Conservation (phyloP, 2,113 vertebrate species). For the Dasyornis broadbenti region DNA sequence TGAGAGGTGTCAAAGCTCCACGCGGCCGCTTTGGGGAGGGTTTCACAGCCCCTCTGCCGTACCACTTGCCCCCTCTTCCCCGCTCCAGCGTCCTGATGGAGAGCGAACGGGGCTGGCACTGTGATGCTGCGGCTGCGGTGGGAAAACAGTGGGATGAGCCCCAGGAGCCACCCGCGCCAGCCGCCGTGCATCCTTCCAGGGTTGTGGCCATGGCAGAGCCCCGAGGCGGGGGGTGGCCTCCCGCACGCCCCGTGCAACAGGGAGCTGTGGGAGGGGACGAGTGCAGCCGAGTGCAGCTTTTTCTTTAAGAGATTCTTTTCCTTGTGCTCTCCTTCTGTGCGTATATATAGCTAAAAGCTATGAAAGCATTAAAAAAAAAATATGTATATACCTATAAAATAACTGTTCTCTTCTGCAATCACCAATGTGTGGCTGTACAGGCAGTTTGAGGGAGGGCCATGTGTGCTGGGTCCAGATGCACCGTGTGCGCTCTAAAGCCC, state of each 20-base stretch:
- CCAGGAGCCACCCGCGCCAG: rapidly evolving
- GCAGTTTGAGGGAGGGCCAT: background rate
- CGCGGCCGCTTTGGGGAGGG: background rate
- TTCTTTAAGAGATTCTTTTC: background rate
- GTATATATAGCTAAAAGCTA: too few relatives aligned
- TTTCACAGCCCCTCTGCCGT: background rate
- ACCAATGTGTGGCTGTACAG: background rate
- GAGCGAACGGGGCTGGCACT: rapidly evolving
- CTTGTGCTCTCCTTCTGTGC: background rate
- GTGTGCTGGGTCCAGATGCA: background rate
- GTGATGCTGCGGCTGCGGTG: background rate
- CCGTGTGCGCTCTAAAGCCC: background rate
- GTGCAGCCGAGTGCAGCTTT: background rate
- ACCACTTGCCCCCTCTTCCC: background rate
- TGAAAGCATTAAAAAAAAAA: too few relatives aligned
- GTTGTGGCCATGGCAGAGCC: background rate
- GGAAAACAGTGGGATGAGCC: background rate
- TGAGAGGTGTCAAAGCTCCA: rapidly evolving
- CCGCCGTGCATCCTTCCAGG: background rate
- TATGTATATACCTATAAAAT: background rate
- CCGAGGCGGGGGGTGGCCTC: rapidly evolving
- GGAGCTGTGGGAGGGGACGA: background rate
- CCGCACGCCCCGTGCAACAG: too few relatives aligned
- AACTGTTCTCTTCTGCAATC: background rate
- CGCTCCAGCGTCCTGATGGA: background rate